phyloP scores from a whole-genome alignment of 2,113 vertebrate genomes.

The Tonatia bakeri region DNA sequence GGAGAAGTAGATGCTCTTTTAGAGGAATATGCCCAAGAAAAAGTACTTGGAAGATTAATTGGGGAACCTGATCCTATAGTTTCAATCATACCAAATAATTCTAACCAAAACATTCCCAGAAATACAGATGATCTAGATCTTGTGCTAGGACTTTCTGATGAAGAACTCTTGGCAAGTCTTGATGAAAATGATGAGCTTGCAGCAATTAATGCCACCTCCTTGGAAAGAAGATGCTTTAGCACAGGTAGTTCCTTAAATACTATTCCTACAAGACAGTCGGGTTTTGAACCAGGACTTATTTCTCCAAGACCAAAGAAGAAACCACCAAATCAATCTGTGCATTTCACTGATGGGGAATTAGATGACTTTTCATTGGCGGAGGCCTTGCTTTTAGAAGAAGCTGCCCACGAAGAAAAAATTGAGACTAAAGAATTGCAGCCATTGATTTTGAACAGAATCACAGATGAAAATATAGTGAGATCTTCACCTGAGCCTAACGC shows the following conservation, averaged over 20 bases:
- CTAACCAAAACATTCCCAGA: slow-evolving; percentile 52
- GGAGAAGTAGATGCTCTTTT: slow-evolving; percentile 93
- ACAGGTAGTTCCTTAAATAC: slow-evolving; percentile 70
- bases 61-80: slow-evolving; percentile 80
- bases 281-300: neutral
- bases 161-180: slow-evolving; percentile 90
- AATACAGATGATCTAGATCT: slow-evolving; percentile 72
- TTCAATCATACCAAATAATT: slow-evolving; percentile 60
- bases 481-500: slow-evolving; percentile 34
- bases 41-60: slow-evolving; percentile 87
- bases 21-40: slow-evolving; percentile 83
- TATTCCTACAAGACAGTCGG: slow-evolving; percentile 37
- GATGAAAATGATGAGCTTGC: slow-evolving; percentile 79
- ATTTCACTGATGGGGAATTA: slow-evolving; percentile 83
- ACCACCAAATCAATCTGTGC: slow-evolving; percentile 11
- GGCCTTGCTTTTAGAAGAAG: slow-evolving; percentile 80
- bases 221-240: slow-evolving; percentile 85
- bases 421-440: slow-evolving; percentile 52
- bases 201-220: slow-evolving; percentile 57
- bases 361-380: slow-evolving; percentile 88
- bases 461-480: slow-evolving; percentile 17
- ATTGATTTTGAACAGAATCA: slow-evolving; percentile 48
- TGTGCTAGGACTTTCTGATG: slow-evolving; percentile 83
- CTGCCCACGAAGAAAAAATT: slow-evolving; percentile 71
- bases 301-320: slow-evolving; percentile 54